Conservation (phyloP, 2,888 invertebrate species). For the Folsomia manolachei region DNA sequence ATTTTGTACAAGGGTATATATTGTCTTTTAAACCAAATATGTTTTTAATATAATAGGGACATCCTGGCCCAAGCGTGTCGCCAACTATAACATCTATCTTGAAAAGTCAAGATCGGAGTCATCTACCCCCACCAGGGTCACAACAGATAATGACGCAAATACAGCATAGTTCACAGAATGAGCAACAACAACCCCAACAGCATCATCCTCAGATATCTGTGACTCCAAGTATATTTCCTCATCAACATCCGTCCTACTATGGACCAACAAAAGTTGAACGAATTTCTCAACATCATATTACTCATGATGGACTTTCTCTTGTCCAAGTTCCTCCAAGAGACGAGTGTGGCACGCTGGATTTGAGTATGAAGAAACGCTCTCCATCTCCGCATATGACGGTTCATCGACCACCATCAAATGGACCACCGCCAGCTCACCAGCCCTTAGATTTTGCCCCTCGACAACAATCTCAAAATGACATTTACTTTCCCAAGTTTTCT, state of each 20-base stretch:
- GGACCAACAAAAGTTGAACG: slow-evolving; percentile 39
- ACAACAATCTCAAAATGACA: slow-evolving; percentile 35
- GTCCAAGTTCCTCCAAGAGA: slow-evolving; percentile 49
- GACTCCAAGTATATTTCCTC: slow-evolving; percentile 55
- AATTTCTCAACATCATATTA: slow-evolving; percentile 40
- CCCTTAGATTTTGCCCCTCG: slow-evolving; percentile 51
- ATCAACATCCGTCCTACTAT: slow-evolving; percentile 12
- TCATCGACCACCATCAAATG: slow-evolving; percentile 46
- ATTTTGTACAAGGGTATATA: not conserved
- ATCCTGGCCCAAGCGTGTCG: slow-evolving; percentile 49
- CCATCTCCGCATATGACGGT: slow-evolving; percentile 46
- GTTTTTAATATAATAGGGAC: slow-evolving; percentile 1
- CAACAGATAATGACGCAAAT: slow-evolving; percentile 34
- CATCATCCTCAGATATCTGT: slow-evolving; percentile 50
- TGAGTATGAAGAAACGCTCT: slow-evolving; percentile 66
- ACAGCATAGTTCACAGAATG: slow-evolving; percentile 33
- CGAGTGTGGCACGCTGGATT: slow-evolving; percentile 66
- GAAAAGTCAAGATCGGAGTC: slow-evolving; percentile 46
- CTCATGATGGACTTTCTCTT: slow-evolving; percentile 51
- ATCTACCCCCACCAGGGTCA: slow-evolving; percentile 41
- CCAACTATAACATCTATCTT: slow-evolving; percentile 51
- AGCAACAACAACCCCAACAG: slow-evolving; percentile 18
- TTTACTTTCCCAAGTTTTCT: slow-evolving; percentile 53
- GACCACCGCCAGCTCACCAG: slow-evolving; percentile 50
- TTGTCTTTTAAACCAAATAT: not conserved